Evolutionary conservation across 2,797 vertebrate genomes (phyloP), one percentile per base, ranked within the genome.

Genomic region (Cyprinella venusta): DNA sequence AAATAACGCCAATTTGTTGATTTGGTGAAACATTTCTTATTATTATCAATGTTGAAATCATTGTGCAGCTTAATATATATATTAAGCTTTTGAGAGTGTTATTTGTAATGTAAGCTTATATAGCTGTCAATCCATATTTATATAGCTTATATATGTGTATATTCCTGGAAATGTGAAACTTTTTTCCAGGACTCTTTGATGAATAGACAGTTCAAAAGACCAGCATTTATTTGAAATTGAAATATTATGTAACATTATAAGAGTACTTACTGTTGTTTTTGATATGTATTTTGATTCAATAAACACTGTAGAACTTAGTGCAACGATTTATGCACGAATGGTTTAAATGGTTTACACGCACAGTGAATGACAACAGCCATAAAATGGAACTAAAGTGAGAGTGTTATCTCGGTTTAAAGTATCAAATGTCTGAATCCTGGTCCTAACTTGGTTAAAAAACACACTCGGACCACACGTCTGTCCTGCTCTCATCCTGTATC

Each of bases 361-460:
- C 9, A 42, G 1, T 45, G 45, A 56, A 75, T 8, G 50, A 56
- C 71, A 56, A 75, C 74, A 59, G 48, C 54, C 45, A 67, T 72
- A 69, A 65, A 78, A 77, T 1, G 8, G 42, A 50, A 65, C 40
- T 50, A 19, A 74, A 81, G 40, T 50, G 26, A 81, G 26, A 33
- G 38, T 21, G 16, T 42, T 86, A 56, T 76, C 65, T 84, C 85
- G 90, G 91, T 92, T 88, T 88, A 91, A 93, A 92, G 91, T 93
- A 92, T 94, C 90, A 88, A 90, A 92, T 93, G 92, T 90, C 85
- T 82, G 87, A 91, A 90, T 90, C 90, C 61, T 76, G 83, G 90
- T 90, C 89, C 91, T 93, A 94, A 94, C 91, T 85, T 90, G 88
- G 93, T 95, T 94, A 93, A 89, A 89, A 91, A 92, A 94, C 93